Evolutionary conservation across 2,888 invertebrate genomes (phyloP), one percentile per base, ranked within the genome.

Genomic region (Pasiphila rectangulata): DNA sequence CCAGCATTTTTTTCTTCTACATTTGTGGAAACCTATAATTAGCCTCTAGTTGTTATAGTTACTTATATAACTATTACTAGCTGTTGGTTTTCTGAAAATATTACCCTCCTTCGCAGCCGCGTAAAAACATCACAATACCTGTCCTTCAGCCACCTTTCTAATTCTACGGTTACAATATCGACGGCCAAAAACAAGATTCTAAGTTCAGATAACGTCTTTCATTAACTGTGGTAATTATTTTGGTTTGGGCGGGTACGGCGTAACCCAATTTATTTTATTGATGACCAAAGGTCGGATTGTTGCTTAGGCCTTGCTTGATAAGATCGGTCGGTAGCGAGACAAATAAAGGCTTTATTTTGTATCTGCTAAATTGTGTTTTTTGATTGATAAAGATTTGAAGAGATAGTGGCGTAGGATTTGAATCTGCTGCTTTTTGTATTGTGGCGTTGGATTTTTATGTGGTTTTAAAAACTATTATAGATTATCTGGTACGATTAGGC

Each of bases 121-220:
- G n/a, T n/a, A n/a, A n/a, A 56, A 57, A 45, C 51, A 61, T 65
- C 60, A 64, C 59, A 51, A 53, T 51, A 35, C 35, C 44, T 57
- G 67, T 69, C 69, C 70, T 70, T 67, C 61, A 66, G 65, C 55
- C 59, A 65, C 74, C 73, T 72, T 74, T 74, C 74, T 71, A 73
- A 72, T 69, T 55, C 54, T 50, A 9, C 51, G 30, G 52, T 50
- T 57, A 52, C 57, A 58, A 56, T 69, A 65, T 59, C 57, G 47
- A 60, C 57, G 45, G 48, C 58, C 67, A 59, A 70, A 64, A 67
- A 66, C 63, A 59, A 57, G 68, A 74, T 71, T 61, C 55, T 55
- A 54, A 53, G 59, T 54, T 37, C 43, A 59, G 69, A 67, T 72
- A 72, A 62, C 59, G 66, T 67, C 64, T 67, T 68, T 71, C 65